Evolutionary conservation across 2,888 invertebrate genomes (phyloP), one percentile per base, ranked within the genome.

Genomic region (Pardosa pseudoannulata): DNA sequence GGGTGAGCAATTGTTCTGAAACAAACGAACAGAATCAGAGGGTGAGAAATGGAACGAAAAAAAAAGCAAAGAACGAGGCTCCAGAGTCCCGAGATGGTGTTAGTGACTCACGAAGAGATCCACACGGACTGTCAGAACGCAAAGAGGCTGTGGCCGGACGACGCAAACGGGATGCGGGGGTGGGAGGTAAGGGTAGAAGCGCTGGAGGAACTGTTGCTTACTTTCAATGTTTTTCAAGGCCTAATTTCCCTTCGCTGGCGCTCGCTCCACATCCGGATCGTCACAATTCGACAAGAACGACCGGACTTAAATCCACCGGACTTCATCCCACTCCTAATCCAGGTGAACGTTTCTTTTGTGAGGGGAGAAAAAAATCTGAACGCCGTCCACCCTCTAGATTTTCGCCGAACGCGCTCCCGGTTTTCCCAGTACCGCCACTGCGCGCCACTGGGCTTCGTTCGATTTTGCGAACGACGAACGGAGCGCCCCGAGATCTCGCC

Each of bases 191-290:
- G 72, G 50, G 19, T 36, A 65, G 9, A 36, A 36, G 62, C n/a
- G 72, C 50, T 19, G 46, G 62, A 68, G 74, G 74, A 86, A 79
- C 85, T 86, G 85, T 86, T 86, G 85, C 85, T 79, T 79, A 36
- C 64, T 70, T 72, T 79, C 68, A 70, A 79, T 62, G 62, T 73
- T 86, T 28, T 31, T 29, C 19, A 65, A 19, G 64, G 31, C 31
- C 56, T 50, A 41, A 23, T 67, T 75, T 46, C 56, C 36, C 68
- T 13, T 39, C 71, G 19, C 32, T 75, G 23, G 36, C 70, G 13
- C 13, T 64, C 46, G 56, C 23, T 6, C 3, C 3, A 19, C 11
- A 56, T 56, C 56, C 56, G 56, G 13, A 23, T 9, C 9, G 28
- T 16, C 32, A 28, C 19, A 41, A n/a, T 31, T 27, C 27, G 23